phyloP scores from a whole-genome alignment of 2,113 vertebrate genomes.

The Pithys albifrons region DNA sequence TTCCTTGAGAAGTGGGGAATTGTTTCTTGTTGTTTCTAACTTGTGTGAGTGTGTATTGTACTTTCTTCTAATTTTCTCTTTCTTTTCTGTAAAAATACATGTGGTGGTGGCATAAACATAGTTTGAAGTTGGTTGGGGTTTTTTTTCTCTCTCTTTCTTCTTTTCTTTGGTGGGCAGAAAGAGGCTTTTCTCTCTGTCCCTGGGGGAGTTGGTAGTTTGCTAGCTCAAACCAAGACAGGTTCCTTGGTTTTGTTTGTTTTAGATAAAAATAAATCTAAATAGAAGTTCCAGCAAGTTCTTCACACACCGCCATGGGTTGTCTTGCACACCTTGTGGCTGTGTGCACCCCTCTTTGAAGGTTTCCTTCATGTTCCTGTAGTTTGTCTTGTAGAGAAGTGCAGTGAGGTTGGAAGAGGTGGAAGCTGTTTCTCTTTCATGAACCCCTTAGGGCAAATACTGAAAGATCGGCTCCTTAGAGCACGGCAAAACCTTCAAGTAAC shows the following conservation, averaged over 20 bases:
- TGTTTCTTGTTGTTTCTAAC: too few species aligned
- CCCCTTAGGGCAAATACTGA: background rate
- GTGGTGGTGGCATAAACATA: too few species aligned
- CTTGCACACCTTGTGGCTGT: background rate
- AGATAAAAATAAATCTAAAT: background rate
- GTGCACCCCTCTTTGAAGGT: background rate
- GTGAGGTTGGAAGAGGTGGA: background rate
- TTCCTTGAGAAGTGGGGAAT: too few species aligned
- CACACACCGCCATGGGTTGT: rapidly evolving
- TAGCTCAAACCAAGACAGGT: background rate
- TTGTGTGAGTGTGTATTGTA: too few species aligned
- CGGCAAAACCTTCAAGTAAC: background rate
- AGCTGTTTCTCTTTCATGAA: background rate
- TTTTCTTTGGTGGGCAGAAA: too few species aligned
- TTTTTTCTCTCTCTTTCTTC: too few species aligned
- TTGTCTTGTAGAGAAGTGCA: background rate
- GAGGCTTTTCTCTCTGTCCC: too few species aligned
- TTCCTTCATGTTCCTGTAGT: background rate
- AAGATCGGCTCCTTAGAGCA: background rate
- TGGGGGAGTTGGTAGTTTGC: too few species aligned
- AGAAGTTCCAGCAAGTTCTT: background rate
- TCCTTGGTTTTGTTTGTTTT: background rate
- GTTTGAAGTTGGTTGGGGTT: too few species aligned
- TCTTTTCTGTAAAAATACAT: too few species aligned
- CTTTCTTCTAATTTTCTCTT: too few species aligned